Evolutionary conservation across 2,113 vertebrate species (phyloP).

Genomic region (Talpa occidentalis): DNA sequence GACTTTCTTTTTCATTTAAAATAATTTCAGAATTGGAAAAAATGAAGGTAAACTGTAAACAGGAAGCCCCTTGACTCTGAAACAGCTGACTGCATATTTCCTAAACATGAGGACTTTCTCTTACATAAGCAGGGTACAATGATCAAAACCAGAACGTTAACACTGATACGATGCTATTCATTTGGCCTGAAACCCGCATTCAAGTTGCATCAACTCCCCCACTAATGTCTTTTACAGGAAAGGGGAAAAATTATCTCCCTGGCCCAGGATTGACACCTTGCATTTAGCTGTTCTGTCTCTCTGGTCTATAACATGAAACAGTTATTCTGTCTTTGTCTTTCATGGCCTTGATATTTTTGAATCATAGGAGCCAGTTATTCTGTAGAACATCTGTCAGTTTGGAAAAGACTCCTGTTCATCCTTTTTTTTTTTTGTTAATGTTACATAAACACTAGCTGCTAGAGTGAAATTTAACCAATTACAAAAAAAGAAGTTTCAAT

Average conservation of each 20-base stretch:
- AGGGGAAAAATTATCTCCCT: background rate
- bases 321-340: background rate
- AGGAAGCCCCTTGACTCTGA: background rate
- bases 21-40: conserved; percentile 12
- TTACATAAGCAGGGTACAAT: background rate
- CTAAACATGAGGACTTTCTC: background rate
- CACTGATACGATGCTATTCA: background rate
- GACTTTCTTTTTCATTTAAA: background rate
- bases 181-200: background rate
- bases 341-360: background rate
- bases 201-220: background rate
- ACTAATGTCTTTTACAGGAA: background rate
- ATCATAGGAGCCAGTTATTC: background rate
- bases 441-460: background rate
- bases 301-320: background rate
- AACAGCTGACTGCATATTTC: background rate
- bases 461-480: background rate
- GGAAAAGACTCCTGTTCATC: background rate
- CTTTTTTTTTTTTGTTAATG: background rate
- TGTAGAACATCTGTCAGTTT: background rate
- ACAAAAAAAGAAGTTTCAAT: background rate
- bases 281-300: background rate
- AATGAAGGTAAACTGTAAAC: background rate
- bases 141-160: background rate
- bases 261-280: background rate